Evolutionary conservation across 2,113 vertebrate genomes (phyloP), one percentile per base, ranked within the genome.

Genomic region (Isichthys henryi): DNA sequence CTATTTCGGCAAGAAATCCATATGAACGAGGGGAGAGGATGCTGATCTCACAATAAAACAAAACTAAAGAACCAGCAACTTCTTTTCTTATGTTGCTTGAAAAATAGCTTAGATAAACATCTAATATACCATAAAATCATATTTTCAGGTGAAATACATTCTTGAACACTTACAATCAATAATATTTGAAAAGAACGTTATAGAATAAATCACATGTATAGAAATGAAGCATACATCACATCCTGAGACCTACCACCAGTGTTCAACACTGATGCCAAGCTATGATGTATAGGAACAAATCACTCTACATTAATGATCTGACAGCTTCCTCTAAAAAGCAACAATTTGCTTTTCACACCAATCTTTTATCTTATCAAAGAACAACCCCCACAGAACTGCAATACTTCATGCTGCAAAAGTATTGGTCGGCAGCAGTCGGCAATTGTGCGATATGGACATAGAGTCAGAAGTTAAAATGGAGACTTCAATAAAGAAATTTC

Each of bases 361-460:
- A 31, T 31, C 62, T 13, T 27, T 31, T 70, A 66, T 70, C 10
- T 70, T 70, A 70, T 70, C n/a, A 70, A 31, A 70, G 62, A 70
- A 13, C 62, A 70, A 31, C 62, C 62, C 62, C 62, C 62, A 70
- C 31, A 31, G 3, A 82, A 50, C n/a, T 86, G 86, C 88, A 88
- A 88, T 31, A 70, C 92, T 92, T 70, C 31, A 31, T 70, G 31
- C 62, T 70, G 9, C 9, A 70, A 13, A 70, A 70, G n/a, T 13
- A 70, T 70, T 70, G n/a, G 62, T 27, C 11, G 9, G 23, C 62
- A 27, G 62, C 27, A 70, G 62, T 11, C 31, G 62, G n/a, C 3
- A 70, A 31, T 70, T 70, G n/a, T 70, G 62, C n/a, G 13, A 70
- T 70, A 70, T 70, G 27, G 6, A 70, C 62, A 70, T 1, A 27